Evolutionary conservation across 2,797 vertebrate species (phyloP), one percentile per base, ranked within the genome.

Genomic region (Fistularia commersonii): DNA sequence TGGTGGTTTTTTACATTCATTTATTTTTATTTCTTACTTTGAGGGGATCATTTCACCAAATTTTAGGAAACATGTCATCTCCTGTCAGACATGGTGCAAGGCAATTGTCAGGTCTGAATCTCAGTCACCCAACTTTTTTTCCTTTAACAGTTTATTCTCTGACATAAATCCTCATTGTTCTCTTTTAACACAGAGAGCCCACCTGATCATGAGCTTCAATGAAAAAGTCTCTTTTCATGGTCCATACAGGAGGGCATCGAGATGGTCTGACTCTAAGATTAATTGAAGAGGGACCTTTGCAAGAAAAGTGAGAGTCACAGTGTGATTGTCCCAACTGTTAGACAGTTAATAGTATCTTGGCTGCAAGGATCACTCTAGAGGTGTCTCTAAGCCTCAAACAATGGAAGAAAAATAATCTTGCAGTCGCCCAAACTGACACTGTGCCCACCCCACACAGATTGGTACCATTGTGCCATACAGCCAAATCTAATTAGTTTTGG

Each of bases 401-500:
- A 89, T 86, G 54, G 77, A 69, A 61, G 76, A 79, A 74, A 83
- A 84, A 85, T 78, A 83, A 85, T 74, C 77, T 72, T 51, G 64
- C 48, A 8, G 34, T 49, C 45, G 70, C 63, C 64, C 64, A 57
- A 32, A 59, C 74, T 76, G 76, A 78, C 78, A 79, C 66, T 8
- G 44, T 77, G 64, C 63, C 84, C 79, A 76, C 80, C 81, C 78
- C 67, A 48, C 66, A 52, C 67, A 84, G 81, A 88, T 86, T 80
- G 80, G 51, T 63, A 68, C 79, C 61, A 81, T 84, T 88, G 83
- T 84, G 74, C 65, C 68, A 57, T 49, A 47, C 48, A 32, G 54
- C 64, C 77, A 77, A 77, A 85, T 85, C 86, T 88, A 88, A 90
- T 90, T 87, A 83, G 83, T 77, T 89, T 83, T 84, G 80, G 84